Percentiles rank a stretch among this genome's conserved stretches.
Conservation (phyloP, 2,888 invertebrate species). For the Protophormia terraenovae region DNA sequence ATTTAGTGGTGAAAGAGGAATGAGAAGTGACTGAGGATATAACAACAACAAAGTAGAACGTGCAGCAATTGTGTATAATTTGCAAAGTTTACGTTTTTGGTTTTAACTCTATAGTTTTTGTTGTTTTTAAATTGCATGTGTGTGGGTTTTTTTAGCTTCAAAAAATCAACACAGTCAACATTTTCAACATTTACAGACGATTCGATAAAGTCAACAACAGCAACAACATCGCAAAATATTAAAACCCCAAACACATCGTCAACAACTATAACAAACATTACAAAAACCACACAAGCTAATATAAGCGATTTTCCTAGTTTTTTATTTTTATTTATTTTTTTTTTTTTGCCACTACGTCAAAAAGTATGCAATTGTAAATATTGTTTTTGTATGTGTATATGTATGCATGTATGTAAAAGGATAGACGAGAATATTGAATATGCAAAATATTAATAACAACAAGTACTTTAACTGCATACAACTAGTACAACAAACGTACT, state of each 20-base stretch:
- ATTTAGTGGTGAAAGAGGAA: neutral
- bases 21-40: neutral
- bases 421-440: constrained; percentile 45
- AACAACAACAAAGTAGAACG: constrained; percentile 51
- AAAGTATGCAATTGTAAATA: constrained; percentile 40
- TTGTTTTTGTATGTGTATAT: neutral
- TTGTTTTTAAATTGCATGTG: neutral
- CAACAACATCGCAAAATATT: constrained; percentile 15
- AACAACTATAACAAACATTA: constrained; percentile 63
- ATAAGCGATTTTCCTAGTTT: constrained; percentile 46
- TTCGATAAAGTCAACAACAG: constrained; percentile 48
- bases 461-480: neutral
- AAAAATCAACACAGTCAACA: constrained; percentile 45
- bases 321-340: neutral
- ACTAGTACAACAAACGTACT: constrained; percentile 9
- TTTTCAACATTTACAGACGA: constrained; percentile 27
- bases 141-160: constrained; percentile 7
- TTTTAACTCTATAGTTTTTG: constrained; percentile 21
- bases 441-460: constrained; percentile 32
- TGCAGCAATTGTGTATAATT: constrained; percentile 66
- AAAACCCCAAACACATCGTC: constrained; percentile 46
- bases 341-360: constrained; percentile 33
- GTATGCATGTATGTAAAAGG: neutral
- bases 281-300: constrained; percentile 64
- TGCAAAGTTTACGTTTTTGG: constrained; percentile 53